A percentile compares a stretch with the other conserved stretches of the same genome.
Conservation (phyloP, 2,113 vertebrate genomes). For the Stegastes partitus region DNA sequence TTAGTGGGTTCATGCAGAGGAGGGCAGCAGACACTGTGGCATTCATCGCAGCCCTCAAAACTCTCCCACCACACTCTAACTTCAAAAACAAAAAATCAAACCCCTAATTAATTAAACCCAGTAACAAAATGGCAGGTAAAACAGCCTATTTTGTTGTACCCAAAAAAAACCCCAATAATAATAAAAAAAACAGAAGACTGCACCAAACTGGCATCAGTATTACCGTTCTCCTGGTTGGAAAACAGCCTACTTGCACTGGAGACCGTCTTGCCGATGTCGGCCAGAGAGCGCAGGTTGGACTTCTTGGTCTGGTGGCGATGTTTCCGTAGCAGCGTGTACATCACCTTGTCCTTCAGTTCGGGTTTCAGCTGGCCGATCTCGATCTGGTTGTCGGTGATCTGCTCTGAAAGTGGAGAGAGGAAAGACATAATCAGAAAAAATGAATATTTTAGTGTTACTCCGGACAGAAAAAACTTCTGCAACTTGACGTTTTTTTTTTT, state of each 20-base stretch:
- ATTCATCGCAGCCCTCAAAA: neutral
- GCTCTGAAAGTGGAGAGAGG: conserved; percentile 82
- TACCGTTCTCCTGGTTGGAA: conserved; percentile 97
- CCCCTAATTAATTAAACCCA: rapidly evolving
- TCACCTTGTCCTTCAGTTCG: conserved; percentile 97
- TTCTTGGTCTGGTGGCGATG: conserved; percentile 99
- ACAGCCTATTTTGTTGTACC: neutral
- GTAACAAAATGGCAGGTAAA: too few species aligned
- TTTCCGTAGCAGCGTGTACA: conserved; percentile 94
- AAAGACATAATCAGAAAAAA: neutral
- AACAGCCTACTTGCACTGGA: conserved; percentile 99
- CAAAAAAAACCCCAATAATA: conserved; percentile 16
- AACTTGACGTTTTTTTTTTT: too few species aligned
- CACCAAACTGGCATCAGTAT: conserved; percentile 89
- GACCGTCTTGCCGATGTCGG: conserved; percentile 98
- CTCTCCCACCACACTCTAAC: neutral
- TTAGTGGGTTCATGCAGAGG: conserved; percentile 46
- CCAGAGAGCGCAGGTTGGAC: conserved; percentile 96
- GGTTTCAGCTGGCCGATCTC: conserved; percentile 93
- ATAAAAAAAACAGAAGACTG: conserved; percentile 77
- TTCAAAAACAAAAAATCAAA: neutral
- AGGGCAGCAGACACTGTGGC: conserved; percentile 20
- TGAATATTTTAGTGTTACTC: neutral
- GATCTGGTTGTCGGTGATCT: conserved; percentile 96
- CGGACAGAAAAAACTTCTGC: too few species aligned